Evolutionary conservation across 2,888 invertebrate genomes (phyloP).

Genomic region (Drosophila siamana): DNA sequence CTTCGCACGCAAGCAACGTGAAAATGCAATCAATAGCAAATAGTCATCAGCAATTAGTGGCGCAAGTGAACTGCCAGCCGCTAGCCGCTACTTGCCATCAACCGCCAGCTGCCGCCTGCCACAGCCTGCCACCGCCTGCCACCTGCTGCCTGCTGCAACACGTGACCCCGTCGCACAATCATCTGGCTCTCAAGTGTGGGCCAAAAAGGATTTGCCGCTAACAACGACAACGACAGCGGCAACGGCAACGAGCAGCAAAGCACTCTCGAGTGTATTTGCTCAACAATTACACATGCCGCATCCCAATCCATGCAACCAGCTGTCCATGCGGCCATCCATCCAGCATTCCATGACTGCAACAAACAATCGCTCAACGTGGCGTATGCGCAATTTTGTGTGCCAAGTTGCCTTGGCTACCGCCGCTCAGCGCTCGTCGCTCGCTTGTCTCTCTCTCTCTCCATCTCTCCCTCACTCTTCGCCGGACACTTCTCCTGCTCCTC

Average conservation of each 20-base stretch:
- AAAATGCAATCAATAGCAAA: constrained; percentile 74
- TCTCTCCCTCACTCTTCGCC: neutral
- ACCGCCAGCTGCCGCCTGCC: constrained; percentile 2
- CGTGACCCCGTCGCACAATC: constrained; percentile 28
- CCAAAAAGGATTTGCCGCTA: constrained; percentile 54
- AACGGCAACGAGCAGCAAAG: constrained; percentile 4
- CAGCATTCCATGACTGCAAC: constrained; percentile 21
- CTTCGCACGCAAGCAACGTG: constrained; percentile 57
- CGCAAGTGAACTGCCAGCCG: constrained; percentile 9
- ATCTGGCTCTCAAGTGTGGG: constrained; percentile 37
- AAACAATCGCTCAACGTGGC: constrained; percentile 53
- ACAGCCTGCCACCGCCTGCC: constrained; percentile 11
- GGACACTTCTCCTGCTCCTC: neutral
- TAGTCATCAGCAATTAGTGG: constrained; percentile 71
- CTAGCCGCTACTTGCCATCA: constrained; percentile 2
- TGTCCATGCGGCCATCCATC: constrained; percentile 1
- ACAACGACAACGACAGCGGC: constrained; percentile 22
- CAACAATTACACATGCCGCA: constrained; percentile 31
- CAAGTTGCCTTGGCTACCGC: constrained; percentile 26
- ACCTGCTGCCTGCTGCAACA: constrained; percentile 24
- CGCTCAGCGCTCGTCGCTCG: no score
- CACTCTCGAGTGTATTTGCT: constrained; percentile 40
- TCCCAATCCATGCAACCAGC: constrained; percentile 16
- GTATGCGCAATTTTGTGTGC: constrained; percentile 67
- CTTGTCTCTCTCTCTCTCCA: neutral